Conservation (phyloP, 2,797 vertebrate genomes). For the Nannoperca australis region DNA sequence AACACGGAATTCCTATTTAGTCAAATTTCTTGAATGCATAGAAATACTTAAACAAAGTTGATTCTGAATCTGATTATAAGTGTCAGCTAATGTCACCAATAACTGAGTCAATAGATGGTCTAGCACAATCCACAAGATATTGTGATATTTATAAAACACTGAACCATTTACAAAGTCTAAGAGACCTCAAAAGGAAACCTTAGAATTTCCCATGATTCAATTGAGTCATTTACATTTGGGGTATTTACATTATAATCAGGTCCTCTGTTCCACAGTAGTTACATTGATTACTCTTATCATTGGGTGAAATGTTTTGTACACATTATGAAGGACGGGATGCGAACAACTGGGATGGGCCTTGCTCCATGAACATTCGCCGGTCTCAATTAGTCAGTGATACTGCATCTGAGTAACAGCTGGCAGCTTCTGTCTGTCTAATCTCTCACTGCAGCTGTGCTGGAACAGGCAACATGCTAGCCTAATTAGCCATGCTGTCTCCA, state of each 20-base stretch:
- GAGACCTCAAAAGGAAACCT: conserved; percentile 61
- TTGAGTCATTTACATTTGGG: conserved; percentile 76
- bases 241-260: conserved; percentile 84
- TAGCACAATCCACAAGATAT: background rate
- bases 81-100: conserved; percentile 1
- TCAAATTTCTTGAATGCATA: background rate
- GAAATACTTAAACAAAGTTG: background rate
- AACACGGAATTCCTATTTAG: background rate
- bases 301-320: conserved; percentile 82
- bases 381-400: conserved; percentile 88
- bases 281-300: conserved; percentile 85
- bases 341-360: conserved; percentile 70
- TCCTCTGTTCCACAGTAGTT: conserved; percentile 74
- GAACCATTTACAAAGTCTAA: conserved; percentile 38
- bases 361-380: conserved; percentile 78
- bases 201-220: conserved; percentile 71
- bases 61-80: background rate
- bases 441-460: conserved; percentile 87
- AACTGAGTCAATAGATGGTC: background rate
- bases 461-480: conserved; percentile 85
- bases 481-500: conserved; percentile 87
- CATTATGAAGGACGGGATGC: conserved; percentile 72
- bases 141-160: conserved; percentile 25
- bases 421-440: conserved; percentile 87
- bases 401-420: conserved; percentile 88